A percentile compares a stretch with the other conserved stretches of the same genome.
Conservation (phyloP, 2,113 vertebrate species). For the Aramus guarauna region DNA sequence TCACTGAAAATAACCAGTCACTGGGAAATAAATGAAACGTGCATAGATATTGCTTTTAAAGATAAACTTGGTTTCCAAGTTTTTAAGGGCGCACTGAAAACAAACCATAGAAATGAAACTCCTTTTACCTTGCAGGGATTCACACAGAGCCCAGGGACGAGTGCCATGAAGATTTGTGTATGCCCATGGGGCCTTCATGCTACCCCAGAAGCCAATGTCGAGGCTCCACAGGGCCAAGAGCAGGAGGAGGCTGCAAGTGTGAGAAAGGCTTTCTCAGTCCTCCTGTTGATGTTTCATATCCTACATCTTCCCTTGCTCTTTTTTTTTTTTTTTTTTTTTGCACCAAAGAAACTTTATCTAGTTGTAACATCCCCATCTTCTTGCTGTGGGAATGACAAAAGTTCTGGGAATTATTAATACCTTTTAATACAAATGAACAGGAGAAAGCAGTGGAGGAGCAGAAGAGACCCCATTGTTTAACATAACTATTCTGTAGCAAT, state of each 20-base stretch:
- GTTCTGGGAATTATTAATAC: background rate
- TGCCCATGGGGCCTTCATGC: background rate
- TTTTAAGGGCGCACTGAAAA: background rate
- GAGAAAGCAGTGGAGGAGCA: background rate
- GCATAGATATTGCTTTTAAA: constrained; percentile 25
- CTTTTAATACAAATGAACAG: background rate
- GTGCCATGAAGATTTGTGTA: background rate
- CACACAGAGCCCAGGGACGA: background rate
- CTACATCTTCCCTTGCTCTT: background rate
- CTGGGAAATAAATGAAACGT: constrained; percentile 47
- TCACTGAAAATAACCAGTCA: constrained; percentile 32
- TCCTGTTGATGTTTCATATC: background rate
- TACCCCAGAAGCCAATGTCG: background rate
- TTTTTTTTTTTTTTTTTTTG: background rate
- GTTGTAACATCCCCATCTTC: background rate
- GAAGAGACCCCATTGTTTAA: background rate
- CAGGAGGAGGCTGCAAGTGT: background rate
- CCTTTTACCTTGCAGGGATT: background rate
- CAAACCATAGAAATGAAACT: background rate
- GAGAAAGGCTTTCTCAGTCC: background rate
- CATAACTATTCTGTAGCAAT: background rate
- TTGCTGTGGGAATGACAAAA: background rate
- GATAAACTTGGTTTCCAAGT: background rate
- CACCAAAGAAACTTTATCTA: background rate
- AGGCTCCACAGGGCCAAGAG: background rate